Evolutionary conservation across 1,140 invertebrate species (phyloP).

Genomic region (Brachionus paranguensis): DNA sequence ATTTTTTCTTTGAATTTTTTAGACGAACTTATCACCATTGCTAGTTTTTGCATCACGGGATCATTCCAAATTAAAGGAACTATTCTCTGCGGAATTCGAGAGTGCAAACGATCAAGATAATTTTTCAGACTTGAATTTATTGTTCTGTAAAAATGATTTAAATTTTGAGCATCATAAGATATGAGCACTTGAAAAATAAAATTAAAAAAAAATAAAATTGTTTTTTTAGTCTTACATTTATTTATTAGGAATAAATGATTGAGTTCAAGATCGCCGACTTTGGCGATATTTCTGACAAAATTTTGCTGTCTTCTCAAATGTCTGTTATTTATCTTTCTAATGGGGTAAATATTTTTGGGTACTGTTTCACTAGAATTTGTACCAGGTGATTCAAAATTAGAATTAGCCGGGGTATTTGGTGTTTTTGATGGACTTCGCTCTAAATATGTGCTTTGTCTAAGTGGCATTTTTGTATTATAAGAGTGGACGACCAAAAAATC

Average conservation of each 20-base stretch:
- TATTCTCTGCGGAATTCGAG: slow-evolving; percentile 7
- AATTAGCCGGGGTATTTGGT: not conserved
- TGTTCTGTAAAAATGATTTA: not conserved
- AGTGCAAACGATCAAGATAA: slow-evolving; percentile 2
- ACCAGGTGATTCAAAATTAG: not conserved
- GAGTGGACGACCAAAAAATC: slow-evolving; percentile 37
- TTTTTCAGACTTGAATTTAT: slow-evolving; percentile 9
- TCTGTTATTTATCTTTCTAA: slow-evolving; percentile 6
- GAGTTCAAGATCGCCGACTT: slow-evolving; percentile 5
- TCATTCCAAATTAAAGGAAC: slow-evolving; percentile 38
- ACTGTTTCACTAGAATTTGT: not conserved
- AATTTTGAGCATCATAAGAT: slow-evolving; percentile 21
- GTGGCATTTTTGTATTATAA: not conserved
- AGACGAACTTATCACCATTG: not conserved
- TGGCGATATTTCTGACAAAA: not conserved
- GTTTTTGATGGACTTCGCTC: not conserved
- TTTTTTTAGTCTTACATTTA: slow-evolving; percentile 14
- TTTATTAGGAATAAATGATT: slow-evolving; percentile 35
- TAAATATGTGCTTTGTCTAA: not conserved
- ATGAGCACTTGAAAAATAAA: slow-evolving; percentile 2
- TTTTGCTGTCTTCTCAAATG: not conserved
- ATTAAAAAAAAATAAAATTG: not conserved
- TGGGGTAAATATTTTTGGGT: not conserved
- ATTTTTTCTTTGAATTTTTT: not conserved
- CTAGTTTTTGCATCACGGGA: slow-evolving; percentile 33